Evolutionary conservation across 2,888 invertebrate species (phyloP), one percentile per base, ranked within the genome.

Genomic region (Sicus ferrugineus): DNA sequence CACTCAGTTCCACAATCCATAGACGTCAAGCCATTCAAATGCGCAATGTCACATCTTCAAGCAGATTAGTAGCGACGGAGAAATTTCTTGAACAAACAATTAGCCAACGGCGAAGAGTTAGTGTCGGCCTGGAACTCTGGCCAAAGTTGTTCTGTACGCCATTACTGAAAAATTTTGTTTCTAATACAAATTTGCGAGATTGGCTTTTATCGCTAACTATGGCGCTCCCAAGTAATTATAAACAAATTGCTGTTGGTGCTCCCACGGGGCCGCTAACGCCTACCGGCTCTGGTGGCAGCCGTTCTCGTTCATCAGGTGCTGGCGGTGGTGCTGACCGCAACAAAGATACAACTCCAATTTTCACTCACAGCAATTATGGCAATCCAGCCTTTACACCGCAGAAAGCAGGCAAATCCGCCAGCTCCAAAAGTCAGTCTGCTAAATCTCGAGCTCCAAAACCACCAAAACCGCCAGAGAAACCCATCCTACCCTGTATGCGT

Each of bases 401-500:
- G 84, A 97, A 96, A 88, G 91, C 94, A 74, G 95, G 95, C 64
- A 95, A 96, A 83, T 89, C 89, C 1, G 86, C 88, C 5, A 77
- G 79, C 34, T 80, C 76, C 68, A 84, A 84, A 73, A 82, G 74
- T 66, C 83, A 83, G 73, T 19, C 46, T 2, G 77, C 73, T 38
- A 91, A 90, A 75, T 87, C 90, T 0, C 88, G 91, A 62, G 87
- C 90, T 19, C 95, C 95, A 1, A 98, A 98, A 85, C 96, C 97
- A 14, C 98, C 98, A 0, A 99, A 98, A 85, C 92, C 97, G 0
- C 98, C 98, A 80, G 98, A 99, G 83, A 98, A 98, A 86, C 99
- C 99, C 0, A 88, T 98, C 38, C 95, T 97, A 93, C 98, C 99
- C 0, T 99, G 98, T 86, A 98, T 98, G 98, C 89, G 98, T 68